These are phyloP conservation scores for Andrena bucephala DNA, from an alignment of 2,888 invertebrate species.

Conservation along the genomic window DNA sequence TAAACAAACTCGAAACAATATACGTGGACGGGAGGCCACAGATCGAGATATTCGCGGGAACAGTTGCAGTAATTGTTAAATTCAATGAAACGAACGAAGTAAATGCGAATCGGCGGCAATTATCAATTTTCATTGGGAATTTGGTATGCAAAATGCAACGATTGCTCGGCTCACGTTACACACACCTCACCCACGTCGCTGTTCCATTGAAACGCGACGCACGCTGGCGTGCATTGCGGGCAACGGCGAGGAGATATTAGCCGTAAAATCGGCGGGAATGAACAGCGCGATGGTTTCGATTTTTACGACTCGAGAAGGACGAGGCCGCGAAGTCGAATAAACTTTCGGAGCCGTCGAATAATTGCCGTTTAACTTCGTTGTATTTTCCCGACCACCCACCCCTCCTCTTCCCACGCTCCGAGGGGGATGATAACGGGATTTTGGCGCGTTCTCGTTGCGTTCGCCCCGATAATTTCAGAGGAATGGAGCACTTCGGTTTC, in stretches of 20 bases:
- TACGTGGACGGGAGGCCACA: background rate
- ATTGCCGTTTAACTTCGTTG: constrained; percentile 20
- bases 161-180: background rate
- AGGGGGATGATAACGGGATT: no score
- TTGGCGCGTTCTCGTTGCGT: no score
- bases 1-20: background rate
- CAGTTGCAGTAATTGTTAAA: background rate
- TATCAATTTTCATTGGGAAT: constrained; percentile 31
- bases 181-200: constrained; percentile 2
- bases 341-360: background rate
- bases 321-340: background rate
- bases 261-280: constrained; percentile 20
- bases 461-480: constrained; percentile 29
- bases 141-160: background rate
- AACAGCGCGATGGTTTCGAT: background rate
- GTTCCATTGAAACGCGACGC: background rate
- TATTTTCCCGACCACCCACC: background rate
- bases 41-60: background rate
- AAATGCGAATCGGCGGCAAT: background rate
- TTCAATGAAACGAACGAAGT: constrained; percentile 12
- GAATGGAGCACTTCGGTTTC: constrained; percentile 64
- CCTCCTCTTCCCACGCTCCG: no score
- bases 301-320: background rate
- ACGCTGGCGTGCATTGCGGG: background rate
- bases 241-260: background rate